Evolutionary conservation across 1,140 invertebrate genomes (phyloP).

Genomic region (Lethocerus indicus): DNA sequence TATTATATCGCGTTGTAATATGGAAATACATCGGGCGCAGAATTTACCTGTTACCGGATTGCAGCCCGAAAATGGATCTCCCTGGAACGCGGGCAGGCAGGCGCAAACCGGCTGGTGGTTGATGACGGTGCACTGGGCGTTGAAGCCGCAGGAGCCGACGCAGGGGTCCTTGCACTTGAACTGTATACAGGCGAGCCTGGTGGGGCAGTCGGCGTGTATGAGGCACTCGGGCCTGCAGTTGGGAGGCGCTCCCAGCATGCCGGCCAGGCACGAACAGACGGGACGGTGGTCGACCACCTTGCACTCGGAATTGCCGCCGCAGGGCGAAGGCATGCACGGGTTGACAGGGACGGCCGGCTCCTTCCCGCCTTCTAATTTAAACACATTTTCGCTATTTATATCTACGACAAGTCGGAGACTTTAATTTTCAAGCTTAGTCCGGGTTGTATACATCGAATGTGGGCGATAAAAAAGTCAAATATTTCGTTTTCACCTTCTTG

Average conservation of each 20-base stretch:
- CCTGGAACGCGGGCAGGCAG: constrained; percentile 28
- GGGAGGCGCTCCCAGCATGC: constrained; percentile 45
- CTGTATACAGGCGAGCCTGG: constrained; percentile 22
- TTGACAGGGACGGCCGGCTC: constrained; percentile 31
- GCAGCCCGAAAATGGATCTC: constrained; percentile 29
- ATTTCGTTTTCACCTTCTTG: constrained; percentile 36
- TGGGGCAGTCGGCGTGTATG: constrained; percentile 26
- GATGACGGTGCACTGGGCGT: constrained; percentile 28
- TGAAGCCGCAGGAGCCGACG: constrained; percentile 26
- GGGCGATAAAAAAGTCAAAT: background rate
- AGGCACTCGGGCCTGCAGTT: constrained; percentile 27
- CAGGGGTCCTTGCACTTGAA: constrained; percentile 28
- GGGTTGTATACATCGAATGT: too few species aligned
- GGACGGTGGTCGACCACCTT: constrained; percentile 45
- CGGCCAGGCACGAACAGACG: constrained; percentile 55
- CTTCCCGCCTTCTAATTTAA: too few species aligned
- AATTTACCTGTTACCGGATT: constrained; percentile 19
- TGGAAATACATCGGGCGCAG: too few species aligned
- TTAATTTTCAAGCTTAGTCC: too few species aligned
- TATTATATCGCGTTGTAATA: too few species aligned
- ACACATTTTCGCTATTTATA: too few species aligned
- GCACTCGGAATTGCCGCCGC: constrained; percentile 66
- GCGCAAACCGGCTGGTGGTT: constrained; percentile 28
- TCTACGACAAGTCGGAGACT: too few species aligned
- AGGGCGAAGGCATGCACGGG: constrained; percentile 62